Percentiles rank a stretch among this genome's conserved stretches.
Evolutionary conservation across 2,113 vertebrate genomes (phyloP).

Genomic region (Pachypanchax playfairii): DNA sequence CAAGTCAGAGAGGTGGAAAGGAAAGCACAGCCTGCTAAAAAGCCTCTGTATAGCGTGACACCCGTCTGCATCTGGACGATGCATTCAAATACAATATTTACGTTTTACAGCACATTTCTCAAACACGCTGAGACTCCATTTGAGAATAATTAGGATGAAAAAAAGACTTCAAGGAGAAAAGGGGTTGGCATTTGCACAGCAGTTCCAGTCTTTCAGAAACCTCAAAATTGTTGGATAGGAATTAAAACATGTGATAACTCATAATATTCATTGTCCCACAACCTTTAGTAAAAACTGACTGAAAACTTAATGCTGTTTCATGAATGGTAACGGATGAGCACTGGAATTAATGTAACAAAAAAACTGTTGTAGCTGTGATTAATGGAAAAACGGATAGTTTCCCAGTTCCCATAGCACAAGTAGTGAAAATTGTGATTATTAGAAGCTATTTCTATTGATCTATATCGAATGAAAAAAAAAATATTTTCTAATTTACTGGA

Average conservation of each 20-base stretch:
- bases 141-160: constrained; percentile 67
- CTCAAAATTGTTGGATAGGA: constrained; percentile 29
- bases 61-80: constrained; percentile 57
- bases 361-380: constrained; percentile 29
- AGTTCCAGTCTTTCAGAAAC: constrained; percentile 36
- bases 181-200: background rate
- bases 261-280: constrained; percentile 5
- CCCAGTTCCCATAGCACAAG: constrained; percentile 9
- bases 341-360: constrained; percentile 43
- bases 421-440: constrained; percentile 42
- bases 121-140: constrained; percentile 67
- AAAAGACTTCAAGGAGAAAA: constrained; percentile 53
- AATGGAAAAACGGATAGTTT: constrained; percentile 52
- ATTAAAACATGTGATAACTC: constrained; percentile 49
- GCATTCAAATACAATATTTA: constrained; percentile 77
- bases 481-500: background rate
- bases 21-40: constrained; percentile 65
- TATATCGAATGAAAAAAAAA: too few relatives aligned
- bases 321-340: constrained; percentile 57
- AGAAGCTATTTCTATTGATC: constrained; percentile 27
- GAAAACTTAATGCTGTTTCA: constrained; percentile 28
- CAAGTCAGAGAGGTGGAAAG: constrained; percentile 62
- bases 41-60: constrained; percentile 70
- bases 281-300: constrained; percentile 33
- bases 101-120: constrained; percentile 71